These are phyloP conservation scores for Gobio gobio DNA, from an alignment of 2,113 vertebrate species.

Conservation along the genomic window DNA sequence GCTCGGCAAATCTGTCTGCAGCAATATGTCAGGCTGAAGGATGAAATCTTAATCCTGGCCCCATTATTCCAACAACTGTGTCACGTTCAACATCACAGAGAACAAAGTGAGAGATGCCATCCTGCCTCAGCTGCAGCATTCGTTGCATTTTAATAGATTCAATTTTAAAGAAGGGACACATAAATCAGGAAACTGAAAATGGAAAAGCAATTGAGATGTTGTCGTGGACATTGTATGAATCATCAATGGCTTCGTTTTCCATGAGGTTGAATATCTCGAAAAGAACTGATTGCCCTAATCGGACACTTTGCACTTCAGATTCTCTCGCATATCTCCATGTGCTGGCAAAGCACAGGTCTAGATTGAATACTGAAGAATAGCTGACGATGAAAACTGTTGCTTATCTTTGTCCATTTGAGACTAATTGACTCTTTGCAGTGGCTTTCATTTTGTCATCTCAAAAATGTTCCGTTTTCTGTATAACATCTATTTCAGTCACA, in stretches of 20 bases:
- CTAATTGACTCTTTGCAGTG: background rate
- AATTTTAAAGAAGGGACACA: constrained; percentile 41
- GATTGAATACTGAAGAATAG: background rate
- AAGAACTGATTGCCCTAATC: background rate
- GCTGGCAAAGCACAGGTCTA: background rate
- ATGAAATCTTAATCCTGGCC: constrained; percentile 57
- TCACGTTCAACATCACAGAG: constrained; percentile 44
- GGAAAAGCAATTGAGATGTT: background rate
- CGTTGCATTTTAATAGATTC: constrained; percentile 36
- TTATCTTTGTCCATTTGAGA: background rate
- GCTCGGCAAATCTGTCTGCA: constrained; percentile 39
- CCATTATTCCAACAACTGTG: constrained; percentile 57
- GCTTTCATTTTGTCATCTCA: background rate
- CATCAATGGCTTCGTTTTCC: background rate
- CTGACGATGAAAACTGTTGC: background rate
- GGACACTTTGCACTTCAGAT: background rate
- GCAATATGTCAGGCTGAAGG: constrained; percentile 52
- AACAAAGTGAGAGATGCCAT: constrained; percentile 43
- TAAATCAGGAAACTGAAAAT: constrained; percentile 32
- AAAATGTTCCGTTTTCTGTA: background rate
- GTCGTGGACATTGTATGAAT: background rate
- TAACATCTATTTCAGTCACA: constrained; percentile 18
- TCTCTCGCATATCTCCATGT: background rate
- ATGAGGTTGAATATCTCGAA: background rate
- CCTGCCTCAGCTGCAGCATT: constrained; percentile 53